Evolutionary conservation across 2,888 invertebrate genomes (phyloP), one percentile per base, ranked within the genome.

Genomic region (Drosophila pseudotakahashii): DNA sequence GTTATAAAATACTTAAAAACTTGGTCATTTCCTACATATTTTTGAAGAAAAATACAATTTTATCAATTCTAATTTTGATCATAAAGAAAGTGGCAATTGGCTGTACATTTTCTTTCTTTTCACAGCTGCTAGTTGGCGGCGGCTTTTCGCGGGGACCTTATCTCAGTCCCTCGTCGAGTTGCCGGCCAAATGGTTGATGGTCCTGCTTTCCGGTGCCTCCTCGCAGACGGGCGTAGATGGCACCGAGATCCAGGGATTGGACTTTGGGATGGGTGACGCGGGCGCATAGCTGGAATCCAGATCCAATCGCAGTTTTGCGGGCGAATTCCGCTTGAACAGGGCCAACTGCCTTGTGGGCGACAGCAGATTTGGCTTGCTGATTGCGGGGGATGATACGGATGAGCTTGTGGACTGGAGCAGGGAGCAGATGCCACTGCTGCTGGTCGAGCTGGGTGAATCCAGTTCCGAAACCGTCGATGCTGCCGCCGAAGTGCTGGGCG

Each of bases 171-270:
- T 75, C 61, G 55, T 39, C 47, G 14, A 47, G 11, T 55, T 58
- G n/a, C 30, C 26, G 11, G 69, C 68, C 73, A 86, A 36, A 54
- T 59, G 61, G 51, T 47, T 70, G 50, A 32, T 19, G 19, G 19
- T 69, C 45, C 60, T 70, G 30, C 59, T 32, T 13, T 62, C 51
- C 7, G 58, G 37, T 34, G 53, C 68, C 32, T 60, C 50, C n/a
- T 79, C 84, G 62, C 78, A 87, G 45, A 59, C 71, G 50, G 82
- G 87, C 62, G 89, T 88, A 54, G 81, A 59, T 0, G 86, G 81
- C 77, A 90, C 89, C 53, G 91, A 85, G 80, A 90, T 86, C 82
- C 89, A 90, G 79, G 90, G 90, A 70, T 88, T 76, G 45, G 90
- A 90, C 77, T 89, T 90, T 73, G 90, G 89, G 78, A 90, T 89